Base-by-base conservation (phyloP, 2,113 vertebrate species). In the Myotis davidii region DNA sequence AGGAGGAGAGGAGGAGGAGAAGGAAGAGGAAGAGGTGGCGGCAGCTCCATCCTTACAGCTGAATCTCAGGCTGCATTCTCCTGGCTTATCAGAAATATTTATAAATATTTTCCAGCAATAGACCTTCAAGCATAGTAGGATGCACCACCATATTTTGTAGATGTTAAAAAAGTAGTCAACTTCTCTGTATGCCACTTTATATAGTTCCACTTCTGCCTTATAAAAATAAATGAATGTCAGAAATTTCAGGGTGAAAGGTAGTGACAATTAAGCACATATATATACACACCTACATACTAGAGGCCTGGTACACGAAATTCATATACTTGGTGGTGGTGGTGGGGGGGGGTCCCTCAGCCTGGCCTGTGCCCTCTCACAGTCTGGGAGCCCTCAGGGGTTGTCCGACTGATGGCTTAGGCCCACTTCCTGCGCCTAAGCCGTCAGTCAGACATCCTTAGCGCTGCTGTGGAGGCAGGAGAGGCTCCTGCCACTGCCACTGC, bases 181-280 rank as follows among this genome's bases (percentile, higher is more conserved):
- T 11, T 95, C 48, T 84, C 18, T 27, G 6, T 20, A 85, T 16
- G 11, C 45, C 9, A 37, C 86, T 50, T 94, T 70, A 52, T 29
- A 45, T 32, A 69, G 45, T 70, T n/a, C 52, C 16, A 94, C 39
- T 73, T 23, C 16, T 59, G 67, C 18, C 8, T 45, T 39, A 37
- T 56, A 81, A 97, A 97, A 94, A 94, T 85, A 50, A 94, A 65
- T 0, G 14, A 70, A 5, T 85, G 86, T 67, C 88, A 84, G 56
- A 81, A 29, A 79, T 48, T 39, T 69, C 54, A 89, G 61, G 27
- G 29, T 12, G 0, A 65, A 70, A 87, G 10, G 50, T 20, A 14
- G 20, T 21, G 16, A 27, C 21, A 59, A n/a, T 0, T 39, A 54
- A 93, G 82, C 2, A 34, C 2, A 50, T 3, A 34, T 1, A 48